Conservation (phyloP, 1,140 invertebrate genomes). For the Megathymus violae region DNA sequence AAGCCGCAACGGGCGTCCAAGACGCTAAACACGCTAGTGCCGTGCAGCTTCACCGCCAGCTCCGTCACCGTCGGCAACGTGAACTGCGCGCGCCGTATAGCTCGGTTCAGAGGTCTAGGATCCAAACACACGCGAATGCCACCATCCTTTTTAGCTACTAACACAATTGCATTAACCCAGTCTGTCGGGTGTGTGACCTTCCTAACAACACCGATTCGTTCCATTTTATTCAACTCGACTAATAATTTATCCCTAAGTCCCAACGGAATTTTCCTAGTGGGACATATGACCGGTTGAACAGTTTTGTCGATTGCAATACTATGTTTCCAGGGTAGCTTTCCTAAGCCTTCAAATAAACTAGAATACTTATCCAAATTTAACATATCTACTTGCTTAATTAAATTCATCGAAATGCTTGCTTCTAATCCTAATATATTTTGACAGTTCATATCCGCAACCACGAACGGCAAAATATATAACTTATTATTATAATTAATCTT, state of each 20-base stretch:
- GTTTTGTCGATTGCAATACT: slow-evolving; percentile 28
- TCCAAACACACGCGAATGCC: slow-evolving; percentile 39
- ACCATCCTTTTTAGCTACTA: slow-evolving; percentile 36
- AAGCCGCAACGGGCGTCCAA: slow-evolving; percentile 40
- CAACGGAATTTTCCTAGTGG: slow-evolving; percentile 31
- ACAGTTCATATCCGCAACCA: slow-evolving; percentile 2
- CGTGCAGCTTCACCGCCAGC: too few relatives aligned
- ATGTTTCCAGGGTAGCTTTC: slow-evolving; percentile 31
- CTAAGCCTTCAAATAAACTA: slow-evolving; percentile 30
- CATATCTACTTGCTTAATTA: slow-evolving; percentile 14
- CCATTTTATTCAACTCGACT: slow-evolving; percentile 27
- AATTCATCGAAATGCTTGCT: slow-evolving; percentile 1
- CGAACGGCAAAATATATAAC: slow-evolving; percentile 13
- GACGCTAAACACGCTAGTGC: slow-evolving; percentile 34
- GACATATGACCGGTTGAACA: slow-evolving; percentile 18
- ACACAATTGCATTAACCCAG: slow-evolving; percentile 31
- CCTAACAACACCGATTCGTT: slow-evolving; percentile 19
- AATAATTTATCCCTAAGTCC: slow-evolving; percentile 32
- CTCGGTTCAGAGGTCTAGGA: slow-evolving; percentile 38
- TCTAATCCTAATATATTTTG: slow-evolving; percentile 14
- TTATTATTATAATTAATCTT: background rate
- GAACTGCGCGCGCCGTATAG: slow-evolving; percentile 37
- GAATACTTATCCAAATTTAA: slow-evolving; percentile 28
- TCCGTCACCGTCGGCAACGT: slow-evolving; percentile 39
- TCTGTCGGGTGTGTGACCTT: slow-evolving; percentile 32